Evolutionary conservation across 2,888 invertebrate species (phyloP).

Genomic region (Hirtodrosophila trivittata): DNA sequence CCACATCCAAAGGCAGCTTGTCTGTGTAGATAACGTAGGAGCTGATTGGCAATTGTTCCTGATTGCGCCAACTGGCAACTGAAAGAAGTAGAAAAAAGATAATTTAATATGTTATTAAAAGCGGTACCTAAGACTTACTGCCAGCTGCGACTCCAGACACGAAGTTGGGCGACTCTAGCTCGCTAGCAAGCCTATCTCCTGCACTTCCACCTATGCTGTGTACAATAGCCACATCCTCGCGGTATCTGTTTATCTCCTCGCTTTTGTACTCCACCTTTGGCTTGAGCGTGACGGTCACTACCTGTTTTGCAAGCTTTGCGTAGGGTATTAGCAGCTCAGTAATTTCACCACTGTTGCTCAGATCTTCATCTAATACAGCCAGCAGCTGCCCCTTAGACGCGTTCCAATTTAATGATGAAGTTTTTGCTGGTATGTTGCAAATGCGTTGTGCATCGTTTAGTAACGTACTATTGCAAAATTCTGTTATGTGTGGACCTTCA

Average conservation of each 20-base stretch:
- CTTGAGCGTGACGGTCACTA: conserved; percentile 79
- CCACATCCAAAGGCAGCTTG: conserved; percentile 74
- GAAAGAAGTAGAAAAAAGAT: conserved; percentile 12
- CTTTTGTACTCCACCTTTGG: conserved; percentile 82
- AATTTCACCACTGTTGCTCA: conserved; percentile 78
- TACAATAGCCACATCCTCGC: conserved; percentile 77
- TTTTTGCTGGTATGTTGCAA: conserved; percentile 69
- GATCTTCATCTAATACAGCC: conserved; percentile 78
- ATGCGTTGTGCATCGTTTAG: conserved; percentile 60
- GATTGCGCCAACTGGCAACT: conserved; percentile 81
- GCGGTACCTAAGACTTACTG: too few relatives aligned
- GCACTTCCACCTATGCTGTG: conserved; percentile 70
- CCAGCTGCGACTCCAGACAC: conserved; percentile 82
- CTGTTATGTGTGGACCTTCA: conserved; percentile 75
- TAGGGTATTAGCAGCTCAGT: conserved; percentile 75
- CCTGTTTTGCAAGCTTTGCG: conserved; percentile 69
- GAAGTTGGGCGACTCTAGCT: conserved; percentile 82
- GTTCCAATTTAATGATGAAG: conserved; percentile 64
- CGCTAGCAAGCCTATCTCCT: conserved; percentile 44
- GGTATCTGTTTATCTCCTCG: conserved; percentile 71
- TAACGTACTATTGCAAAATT: conserved; percentile 72
- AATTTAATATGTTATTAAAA: too few relatives aligned
- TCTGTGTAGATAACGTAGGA: conserved; percentile 82
- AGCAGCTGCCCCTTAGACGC: conserved; percentile 55
- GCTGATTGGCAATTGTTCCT: conserved; percentile 63